phyloP scores from a whole-genome alignment of 2,113 vertebrate genomes.

The Psammodynastes pulverulentus region DNA sequence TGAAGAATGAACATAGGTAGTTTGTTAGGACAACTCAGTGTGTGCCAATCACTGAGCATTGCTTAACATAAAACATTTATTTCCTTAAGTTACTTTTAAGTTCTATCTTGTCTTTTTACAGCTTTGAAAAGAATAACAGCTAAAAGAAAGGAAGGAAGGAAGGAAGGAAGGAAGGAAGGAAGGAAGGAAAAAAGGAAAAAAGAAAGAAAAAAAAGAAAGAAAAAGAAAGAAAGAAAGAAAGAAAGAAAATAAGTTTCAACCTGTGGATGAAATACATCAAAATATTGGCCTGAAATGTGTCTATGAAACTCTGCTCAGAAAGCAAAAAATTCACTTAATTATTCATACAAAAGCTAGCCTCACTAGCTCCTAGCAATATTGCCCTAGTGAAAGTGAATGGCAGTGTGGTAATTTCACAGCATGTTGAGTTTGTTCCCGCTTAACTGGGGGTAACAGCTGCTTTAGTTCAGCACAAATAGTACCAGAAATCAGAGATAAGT shows the following conservation, averaged over 20 bases:
- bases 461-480: constrained; percentile 61
- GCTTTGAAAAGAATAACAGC: too few relatives aligned
- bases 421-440: constrained; percentile 64
- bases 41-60: background rate
- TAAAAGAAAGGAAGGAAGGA: too few relatives aligned
- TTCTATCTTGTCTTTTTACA: background rate
- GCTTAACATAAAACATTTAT: background rate
- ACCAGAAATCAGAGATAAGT: constrained; percentile 48
- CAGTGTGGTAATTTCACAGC: constrained; percentile 65
- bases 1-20: background rate
- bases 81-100: background rate
- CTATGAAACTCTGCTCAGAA: constrained; percentile 42
- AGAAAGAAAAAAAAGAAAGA: too few relatives aligned
- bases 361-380: constrained; percentile 60
- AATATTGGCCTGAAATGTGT: background rate
- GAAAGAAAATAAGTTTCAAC: background rate
- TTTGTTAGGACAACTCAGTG: background rate
- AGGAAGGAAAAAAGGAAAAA: too few relatives aligned
- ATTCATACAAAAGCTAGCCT: constrained; percentile 55
- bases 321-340: constrained; percentile 49
- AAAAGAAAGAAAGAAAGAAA: too few relatives aligned
- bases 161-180: too few relatives aligned
- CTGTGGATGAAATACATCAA: background rate
- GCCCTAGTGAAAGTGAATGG: constrained; percentile 61
- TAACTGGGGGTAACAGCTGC: constrained; percentile 64